Evolutionary conservation across 2,113 vertebrate species (phyloP), one percentile per base, ranked within the genome.

Genomic region (Drymodes brunneopygia): DNA sequence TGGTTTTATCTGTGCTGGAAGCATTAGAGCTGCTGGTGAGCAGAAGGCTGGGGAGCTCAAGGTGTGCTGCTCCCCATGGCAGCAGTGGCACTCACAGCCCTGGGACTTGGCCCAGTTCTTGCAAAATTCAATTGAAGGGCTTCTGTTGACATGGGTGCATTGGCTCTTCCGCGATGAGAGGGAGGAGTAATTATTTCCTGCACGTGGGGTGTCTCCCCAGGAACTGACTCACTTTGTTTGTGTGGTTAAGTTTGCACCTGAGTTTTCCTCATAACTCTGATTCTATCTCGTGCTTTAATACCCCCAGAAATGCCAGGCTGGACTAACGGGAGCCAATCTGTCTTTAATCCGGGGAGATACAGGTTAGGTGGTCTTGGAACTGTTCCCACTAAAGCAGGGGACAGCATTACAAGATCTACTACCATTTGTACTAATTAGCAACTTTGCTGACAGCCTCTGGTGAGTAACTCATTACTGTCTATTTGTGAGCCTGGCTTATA

Each of bases 391-490:
- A 90, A 96, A 95, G 94, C 94, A 90, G 72, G 92, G 94, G 86
- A 95, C 92, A 90, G 86, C 48, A 36, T 93, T 95, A 83, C 80
- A 93, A 93, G 94, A 94, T 88, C 90, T 70, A 86, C 95, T 90
- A 69, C 75, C 92, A 93, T 95, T 96, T 96, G 88, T 96, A 96
- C 93, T 96, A 97, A 97, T 97, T 96, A 96, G 92, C 80, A 93
- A 96, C 95, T 97, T 96, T 96, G 75, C 93, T 96, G 96, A 94
- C 92, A 97, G 93, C 92, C 93, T 96, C 94, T 96, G 80, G 88
- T 96, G 94, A 92, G 93, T 96, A 96, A 96, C 93, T 97, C 93
- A 96, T 95, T 96, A 96, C 92, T 96, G 90, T 96, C 96, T 94
- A 94, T 96, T 96, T 96, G 96, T 96, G 95, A 71, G 88, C 90